A percentile compares a stretch with the other conserved stretches of the same genome.
Conservation (phyloP, 1,140 invertebrate genomes). For the Theocolax elegans region DNA sequence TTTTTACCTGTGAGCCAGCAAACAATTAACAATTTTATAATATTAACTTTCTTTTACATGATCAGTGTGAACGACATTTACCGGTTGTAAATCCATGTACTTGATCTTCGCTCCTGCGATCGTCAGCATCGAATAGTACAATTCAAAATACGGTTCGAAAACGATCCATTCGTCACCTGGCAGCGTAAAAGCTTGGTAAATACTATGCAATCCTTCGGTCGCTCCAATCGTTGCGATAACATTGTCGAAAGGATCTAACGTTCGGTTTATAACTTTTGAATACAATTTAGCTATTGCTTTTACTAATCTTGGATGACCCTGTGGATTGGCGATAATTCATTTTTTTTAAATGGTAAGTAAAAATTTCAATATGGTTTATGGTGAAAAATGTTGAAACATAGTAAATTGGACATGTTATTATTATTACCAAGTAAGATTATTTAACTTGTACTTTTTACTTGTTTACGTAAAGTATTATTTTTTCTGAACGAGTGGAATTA, state of each 20-base stretch:
- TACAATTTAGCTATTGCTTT: constrained; percentile 88
- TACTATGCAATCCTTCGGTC: constrained; percentile 87
- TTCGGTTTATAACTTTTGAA: constrained; percentile 77
- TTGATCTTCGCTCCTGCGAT: constrained; percentile 87
- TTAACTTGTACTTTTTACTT: too few relatives aligned
- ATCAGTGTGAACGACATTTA: constrained; percentile 66
- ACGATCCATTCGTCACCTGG: constrained; percentile 93
- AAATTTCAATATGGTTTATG: too few relatives aligned
- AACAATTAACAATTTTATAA: too few relatives aligned
- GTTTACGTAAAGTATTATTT: too few relatives aligned
- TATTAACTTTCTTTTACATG: too few relatives aligned
- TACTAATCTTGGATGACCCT: constrained; percentile 93
- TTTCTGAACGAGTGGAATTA: too few relatives aligned
- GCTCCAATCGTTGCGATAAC: constrained; percentile 90
- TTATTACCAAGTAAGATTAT: too few relatives aligned
- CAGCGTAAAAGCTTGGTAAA: constrained; percentile 86
- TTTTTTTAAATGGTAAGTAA: too few relatives aligned
- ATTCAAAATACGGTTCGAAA: constrained; percentile 98
- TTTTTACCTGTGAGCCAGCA: constrained; percentile 64
- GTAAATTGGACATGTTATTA: too few relatives aligned
- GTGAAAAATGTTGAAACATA: too few relatives aligned
- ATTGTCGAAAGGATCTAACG: constrained; percentile 85
- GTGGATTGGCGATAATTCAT: too few relatives aligned
- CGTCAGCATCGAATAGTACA: constrained; percentile 90
- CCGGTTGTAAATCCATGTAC: constrained; percentile 87